These are phyloP conservation scores for Chironomus tentans DNA, from an alignment of 2,888 invertebrate species.

Conservation along the genomic window DNA sequence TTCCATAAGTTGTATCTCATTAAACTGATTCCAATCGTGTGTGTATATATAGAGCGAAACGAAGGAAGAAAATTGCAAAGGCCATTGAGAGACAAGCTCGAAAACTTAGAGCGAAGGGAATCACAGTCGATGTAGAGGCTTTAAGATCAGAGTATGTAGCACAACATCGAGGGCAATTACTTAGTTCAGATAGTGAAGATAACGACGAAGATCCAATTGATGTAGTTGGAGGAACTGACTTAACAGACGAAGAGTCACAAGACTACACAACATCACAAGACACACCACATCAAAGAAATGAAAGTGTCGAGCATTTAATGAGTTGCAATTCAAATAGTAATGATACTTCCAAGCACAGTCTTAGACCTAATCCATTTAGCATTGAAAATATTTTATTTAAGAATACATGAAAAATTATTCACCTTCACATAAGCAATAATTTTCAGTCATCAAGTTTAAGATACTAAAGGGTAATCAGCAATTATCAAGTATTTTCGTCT, in stretches of 20 bases:
- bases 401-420: slow-evolving; percentile 34
- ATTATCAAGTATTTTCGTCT: no score
- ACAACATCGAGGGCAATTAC: slow-evolving; percentile 52
- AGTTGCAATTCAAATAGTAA: slow-evolving; percentile 46
- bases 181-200: slow-evolving; percentile 45
- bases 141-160: slow-evolving; percentile 77
- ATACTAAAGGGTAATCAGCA: no score
- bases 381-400: slow-evolving; percentile 76
- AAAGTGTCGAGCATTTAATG: slow-evolving; percentile 31
- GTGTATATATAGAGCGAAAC: slow-evolving; percentile 64
- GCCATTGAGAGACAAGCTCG: slow-evolving; percentile 85
- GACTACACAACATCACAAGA: slow-evolving; percentile 41
- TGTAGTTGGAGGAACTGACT: slow-evolving; percentile 72
- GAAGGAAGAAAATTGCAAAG: slow-evolving; percentile 85
- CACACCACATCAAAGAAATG: background rate
- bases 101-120: slow-evolving; percentile 84
- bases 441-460: background rate
- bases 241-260: slow-evolving; percentile 63
- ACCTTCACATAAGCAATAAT: slow-evolving; percentile 11
- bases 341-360: slow-evolving; percentile 51
- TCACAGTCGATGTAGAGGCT: slow-evolving; percentile 78
- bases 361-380: slow-evolving; percentile 71
- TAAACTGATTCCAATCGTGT: background rate
- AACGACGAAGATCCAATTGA: slow-evolving; percentile 70
- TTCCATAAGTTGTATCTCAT: background rate